Evolutionary conservation across 2,797 vertebrate species (phyloP).

Genomic region (Anguilla obscura): DNA sequence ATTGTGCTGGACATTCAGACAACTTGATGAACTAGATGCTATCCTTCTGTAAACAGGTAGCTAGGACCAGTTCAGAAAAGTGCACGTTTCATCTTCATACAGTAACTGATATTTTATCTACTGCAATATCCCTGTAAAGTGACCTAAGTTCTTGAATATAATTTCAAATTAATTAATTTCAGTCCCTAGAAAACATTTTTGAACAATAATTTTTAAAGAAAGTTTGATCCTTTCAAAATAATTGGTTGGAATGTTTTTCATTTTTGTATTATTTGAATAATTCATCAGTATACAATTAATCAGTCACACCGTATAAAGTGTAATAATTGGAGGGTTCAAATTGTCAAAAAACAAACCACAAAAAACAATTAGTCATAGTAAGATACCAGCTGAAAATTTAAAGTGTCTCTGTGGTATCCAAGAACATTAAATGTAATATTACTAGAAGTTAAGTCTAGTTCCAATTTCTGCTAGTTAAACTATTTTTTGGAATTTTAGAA

Average conservation of each 20-base stretch:
- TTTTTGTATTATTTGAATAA: neutral
- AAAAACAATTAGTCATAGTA: neutral
- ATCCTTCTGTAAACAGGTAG: too few species aligned
- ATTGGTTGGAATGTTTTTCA: too few species aligned
- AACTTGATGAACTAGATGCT: too few species aligned
- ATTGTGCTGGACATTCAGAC: too few species aligned
- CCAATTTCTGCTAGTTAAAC: neutral
- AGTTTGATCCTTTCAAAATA: too few species aligned
- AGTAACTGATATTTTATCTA: neutral
- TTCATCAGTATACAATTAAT: neutral
- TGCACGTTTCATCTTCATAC: neutral
- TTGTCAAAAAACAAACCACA: neutral
- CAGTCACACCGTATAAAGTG: neutral
- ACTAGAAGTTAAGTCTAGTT: neutral
- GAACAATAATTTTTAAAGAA: neutral
- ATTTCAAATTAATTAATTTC: neutral
- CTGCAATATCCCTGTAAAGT: neutral
- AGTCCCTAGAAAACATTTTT: neutral
- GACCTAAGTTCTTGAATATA: neutral
- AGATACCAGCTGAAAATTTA: neutral
- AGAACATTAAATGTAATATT: neutral
- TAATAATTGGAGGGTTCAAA: neutral
- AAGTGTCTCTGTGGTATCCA: neutral
- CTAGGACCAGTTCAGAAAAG: too few species aligned
- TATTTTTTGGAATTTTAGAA: conserved; percentile 1